Base-by-base conservation (phyloP, 2,797 vertebrate genomes). In the Microchirus variegatus region DNA sequence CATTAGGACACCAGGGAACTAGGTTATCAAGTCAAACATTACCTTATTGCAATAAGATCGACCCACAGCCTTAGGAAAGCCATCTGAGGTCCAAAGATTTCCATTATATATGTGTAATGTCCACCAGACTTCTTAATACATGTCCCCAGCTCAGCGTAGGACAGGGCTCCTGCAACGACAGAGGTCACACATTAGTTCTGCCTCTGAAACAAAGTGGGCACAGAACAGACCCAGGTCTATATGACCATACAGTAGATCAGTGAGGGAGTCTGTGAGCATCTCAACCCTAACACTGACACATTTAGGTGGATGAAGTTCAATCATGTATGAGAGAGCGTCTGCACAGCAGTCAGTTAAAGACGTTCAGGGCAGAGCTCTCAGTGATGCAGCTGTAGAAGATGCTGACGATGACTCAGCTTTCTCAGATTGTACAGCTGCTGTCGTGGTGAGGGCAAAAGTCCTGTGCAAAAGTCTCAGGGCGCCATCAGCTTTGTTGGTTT, bases 101-200 rank as follows among this genome's bases (percentile, higher is more conserved):
- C 97, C 85, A 97, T 73, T 70, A 99, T 93, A 9, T 99, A 99
- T 0, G 93, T 97, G 54, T 99, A 99, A 81, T 99, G 97, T 41
- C 97, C 97, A 2, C 97, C 97, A 53, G 97, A 98, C 84, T 99
- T 99, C 90, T 94, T 96, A 68, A 99, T 97, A 71, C 92, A 95
- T 0, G 97, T 98, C 63, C 97, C 97, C 73, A 99, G 76, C 63
- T 99, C 97, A 58, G 97, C 97, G 31, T 99, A 99, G 68, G 89
- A 96, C 70, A 99, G 88, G 41, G 97, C 97, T 85, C 97, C 97
- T 99, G 83, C 61, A 69, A 61, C 1, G 66, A 75, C 55, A 80
- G 59, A 67, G 18, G 18, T 19, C 17, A 76, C 48, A 63, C 1
- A 46, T 75, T 49, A 73, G 45, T 22, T 65, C 26, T 31, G 14